phyloP scores from a whole-genome alignment of 1,140 invertebrate species.

The Zaprionus capensis region DNA sequence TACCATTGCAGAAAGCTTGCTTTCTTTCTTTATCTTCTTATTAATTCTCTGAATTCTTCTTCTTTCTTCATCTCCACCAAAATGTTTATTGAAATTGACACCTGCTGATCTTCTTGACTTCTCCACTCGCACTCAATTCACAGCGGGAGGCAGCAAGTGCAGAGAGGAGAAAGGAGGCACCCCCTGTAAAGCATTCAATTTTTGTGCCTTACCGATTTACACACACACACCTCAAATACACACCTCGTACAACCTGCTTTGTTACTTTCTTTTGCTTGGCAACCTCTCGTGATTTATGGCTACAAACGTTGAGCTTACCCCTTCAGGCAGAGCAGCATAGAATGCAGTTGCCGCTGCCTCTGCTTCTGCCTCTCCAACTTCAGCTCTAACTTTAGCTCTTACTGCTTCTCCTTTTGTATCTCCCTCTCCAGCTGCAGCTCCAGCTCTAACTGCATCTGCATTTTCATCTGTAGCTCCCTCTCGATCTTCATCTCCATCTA shows the following conservation, averaged over 20 bases:
- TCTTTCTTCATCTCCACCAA: neutral
- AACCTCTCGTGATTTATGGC: slow-evolving; percentile 4
- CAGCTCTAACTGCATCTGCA: slow-evolving; percentile 1
- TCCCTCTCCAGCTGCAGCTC: neutral
- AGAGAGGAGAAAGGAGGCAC: neutral
- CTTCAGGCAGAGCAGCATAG: neutral
- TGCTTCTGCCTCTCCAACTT: neutral
- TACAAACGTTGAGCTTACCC: neutral
- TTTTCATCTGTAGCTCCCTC: neutral
- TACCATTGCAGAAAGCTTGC: slow-evolving; percentile 4
- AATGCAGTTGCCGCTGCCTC: neutral
- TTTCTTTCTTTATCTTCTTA: neutral
- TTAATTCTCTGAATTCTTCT: too few species aligned
- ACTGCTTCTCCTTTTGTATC: neutral
- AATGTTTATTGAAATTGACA: slow-evolving; percentile 35
- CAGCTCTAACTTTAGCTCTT: too few species aligned
- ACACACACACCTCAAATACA: neutral
- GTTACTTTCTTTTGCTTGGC: slow-evolving; percentile 4
- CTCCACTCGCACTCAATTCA: slow-evolving; percentile 7
- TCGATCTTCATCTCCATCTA: too few species aligned
- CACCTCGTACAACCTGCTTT: neutral
- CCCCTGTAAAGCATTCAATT: slow-evolving; percentile 27
- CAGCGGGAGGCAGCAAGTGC: neutral
- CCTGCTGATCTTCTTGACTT: slow-evolving; percentile 39
- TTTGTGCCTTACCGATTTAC: slow-evolving; percentile 10